phyloP scores from a whole-genome alignment of 2,113 vertebrate genomes.

The Ornithorhynchus anatinus region DNA sequence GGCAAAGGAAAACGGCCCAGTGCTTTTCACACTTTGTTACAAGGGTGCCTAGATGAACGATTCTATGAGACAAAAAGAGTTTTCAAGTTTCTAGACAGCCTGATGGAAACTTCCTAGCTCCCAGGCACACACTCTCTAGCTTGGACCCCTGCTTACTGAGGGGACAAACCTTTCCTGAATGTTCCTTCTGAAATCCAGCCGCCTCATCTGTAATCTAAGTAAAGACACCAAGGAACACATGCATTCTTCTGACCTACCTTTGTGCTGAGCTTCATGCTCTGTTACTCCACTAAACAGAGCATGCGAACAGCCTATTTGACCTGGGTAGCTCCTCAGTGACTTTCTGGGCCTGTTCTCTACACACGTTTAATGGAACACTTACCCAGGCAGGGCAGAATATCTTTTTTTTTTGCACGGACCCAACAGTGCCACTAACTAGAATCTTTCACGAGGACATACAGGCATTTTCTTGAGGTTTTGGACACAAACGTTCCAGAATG shows the following conservation, averaged over 20 bases:
- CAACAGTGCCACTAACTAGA: neutral
- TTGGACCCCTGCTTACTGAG: conserved; percentile 6
- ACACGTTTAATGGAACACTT: neutral
- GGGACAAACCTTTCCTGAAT: conserved; percentile 4
- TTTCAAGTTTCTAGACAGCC: neutral
- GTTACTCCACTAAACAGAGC: conserved; percentile 24
- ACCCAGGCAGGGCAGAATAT: neutral
- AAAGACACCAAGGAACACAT: conserved; percentile 36
- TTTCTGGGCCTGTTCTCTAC: neutral
- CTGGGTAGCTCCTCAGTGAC: neutral
- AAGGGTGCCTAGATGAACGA: neutral
- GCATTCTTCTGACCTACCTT: conserved; percentile 28
- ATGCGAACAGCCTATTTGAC: conserved; percentile 8
- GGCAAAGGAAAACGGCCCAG: neutral
- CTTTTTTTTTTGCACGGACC: neutral
- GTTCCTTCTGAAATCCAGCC: conserved; percentile 30
- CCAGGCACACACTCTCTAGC: neutral
- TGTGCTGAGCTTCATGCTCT: neutral
- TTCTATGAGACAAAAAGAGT: neutral
- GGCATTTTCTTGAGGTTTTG: no score
- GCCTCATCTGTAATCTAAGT: conserved; percentile 40
- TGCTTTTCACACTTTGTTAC: neutral
- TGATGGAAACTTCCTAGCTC: neutral
- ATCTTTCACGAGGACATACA: neutral
- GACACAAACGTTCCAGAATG: no score